Base-by-base conservation (phyloP, 1,140 invertebrate species). In the Tetramorium parvispinum region DNA sequence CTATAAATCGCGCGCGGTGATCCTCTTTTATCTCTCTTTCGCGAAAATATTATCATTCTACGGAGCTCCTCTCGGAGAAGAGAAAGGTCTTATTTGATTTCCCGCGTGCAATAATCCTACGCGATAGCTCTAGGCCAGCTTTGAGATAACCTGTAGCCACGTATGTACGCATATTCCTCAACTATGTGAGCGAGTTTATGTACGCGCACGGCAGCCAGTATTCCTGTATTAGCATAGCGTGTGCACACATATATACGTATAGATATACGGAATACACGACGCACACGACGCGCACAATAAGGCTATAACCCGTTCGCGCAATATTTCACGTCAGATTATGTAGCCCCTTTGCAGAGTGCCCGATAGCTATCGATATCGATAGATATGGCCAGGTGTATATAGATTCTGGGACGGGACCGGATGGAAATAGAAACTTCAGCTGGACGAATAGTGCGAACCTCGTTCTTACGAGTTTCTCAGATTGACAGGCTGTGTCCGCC, bases 271-370 rank as follows among this genome's bases (percentile, higher is more conserved):
- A 16, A 18, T 51, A 49, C 21, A 73, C n/a, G n/a, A n/a, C n/a
- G n/a, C n/a, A n/a, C 13, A 59, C 24, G n/a, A 51, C 81, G 32
- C 27, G 10, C 66, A 70, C 73, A 88, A 87, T 85, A 59, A 82
- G 68, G 75, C 61, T 79, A 81, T 89, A 89, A 89, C 57, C 82
- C 75, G 71, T 85, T 88, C 85, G 77, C 43, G 85, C 86, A 88
- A 91, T 91, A 91, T 90, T 91, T 91, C 90, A 91, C 85, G 85
- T 91, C 87, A 88, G 90, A 89, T 90, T 90, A 89, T 87, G 85
- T 87, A 85, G 81, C 85, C 81, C 78, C 87, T 83, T 88, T 66
- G 87, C 51, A 86, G 59, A 82, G 85, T 83, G 85, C 71, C 86
- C 46, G 78, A 75, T 71, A 71, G 66, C 79, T 85, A 87, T 87